Percentiles rank a stretch among this genome's conserved stretches.
Evolutionary conservation across 2,113 vertebrate genomes (phyloP).

Genomic region (Tichodroma muraria): DNA sequence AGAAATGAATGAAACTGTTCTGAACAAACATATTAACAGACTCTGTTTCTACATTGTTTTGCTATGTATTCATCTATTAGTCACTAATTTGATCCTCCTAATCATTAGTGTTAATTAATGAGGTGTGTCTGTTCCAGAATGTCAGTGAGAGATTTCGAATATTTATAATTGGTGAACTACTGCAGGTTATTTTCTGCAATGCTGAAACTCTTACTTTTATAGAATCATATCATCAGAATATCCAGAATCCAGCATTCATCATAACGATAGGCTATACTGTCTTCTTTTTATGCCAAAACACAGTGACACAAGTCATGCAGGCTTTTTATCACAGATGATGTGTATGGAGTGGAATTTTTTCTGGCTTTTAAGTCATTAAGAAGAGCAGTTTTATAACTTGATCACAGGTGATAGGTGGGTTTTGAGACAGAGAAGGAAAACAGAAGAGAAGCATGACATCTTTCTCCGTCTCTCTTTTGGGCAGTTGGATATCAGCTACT

Average conservation of each 20-base stretch:
- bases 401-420: background rate
- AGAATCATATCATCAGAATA: background rate
- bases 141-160: background rate
- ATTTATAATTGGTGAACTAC: background rate
- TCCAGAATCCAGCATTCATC: background rate
- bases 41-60: background rate
- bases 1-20: background rate
- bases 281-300: background rate
- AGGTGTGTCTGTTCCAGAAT: background rate
- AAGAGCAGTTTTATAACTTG: background rate
- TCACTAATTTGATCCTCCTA: background rate
- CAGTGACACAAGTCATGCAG: background rate
- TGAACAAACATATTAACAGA: background rate
- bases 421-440: background rate
- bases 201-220: background rate
- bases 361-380: background rate
- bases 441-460: background rate
- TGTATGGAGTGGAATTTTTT: background rate
- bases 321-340: background rate
- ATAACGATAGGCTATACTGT: background rate
- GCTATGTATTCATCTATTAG: background rate
- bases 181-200: background rate
- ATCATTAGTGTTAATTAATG: background rate
- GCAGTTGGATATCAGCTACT: background rate
- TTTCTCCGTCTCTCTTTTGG: background rate